phyloP scores from a whole-genome alignment of 2,797 vertebrate species.

The Heliangelus exortis region DNA sequence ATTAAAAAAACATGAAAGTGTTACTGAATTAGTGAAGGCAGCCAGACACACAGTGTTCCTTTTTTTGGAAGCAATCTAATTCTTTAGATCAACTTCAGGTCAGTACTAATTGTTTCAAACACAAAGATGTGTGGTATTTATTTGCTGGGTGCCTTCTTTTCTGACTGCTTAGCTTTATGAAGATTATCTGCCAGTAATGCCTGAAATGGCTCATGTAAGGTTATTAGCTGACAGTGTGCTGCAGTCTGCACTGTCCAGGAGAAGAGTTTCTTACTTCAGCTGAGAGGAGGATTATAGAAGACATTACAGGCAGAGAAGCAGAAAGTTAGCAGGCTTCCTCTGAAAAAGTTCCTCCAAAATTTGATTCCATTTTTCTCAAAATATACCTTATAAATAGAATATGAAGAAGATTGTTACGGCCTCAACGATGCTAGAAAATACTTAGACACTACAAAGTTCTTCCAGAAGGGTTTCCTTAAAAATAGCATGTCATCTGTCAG shows the following conservation, averaged over 20 bases:
- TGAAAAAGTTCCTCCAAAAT: not conserved
- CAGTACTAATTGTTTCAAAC: slow-evolving; percentile 66
- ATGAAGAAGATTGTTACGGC: not conserved
- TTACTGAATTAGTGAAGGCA: slow-evolving; percentile 11
- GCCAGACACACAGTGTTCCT: not conserved
- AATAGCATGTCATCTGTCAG: not conserved
- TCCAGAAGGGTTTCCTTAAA: not conserved
- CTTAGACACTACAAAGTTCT: not conserved
- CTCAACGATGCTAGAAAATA: not conserved
- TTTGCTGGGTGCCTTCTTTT: slow-evolving; percentile 52
- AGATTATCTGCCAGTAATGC: slow-evolving; percentile 60
- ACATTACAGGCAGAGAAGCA: not conserved
- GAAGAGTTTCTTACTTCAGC: not conserved
- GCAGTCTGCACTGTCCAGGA: slow-evolving; percentile 20
- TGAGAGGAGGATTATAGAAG: not conserved
- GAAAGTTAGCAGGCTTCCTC: not conserved
- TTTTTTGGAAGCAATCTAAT: slow-evolving; percentile 50
- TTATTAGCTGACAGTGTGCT: slow-evolving; percentile 55
- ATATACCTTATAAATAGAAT: not conserved
- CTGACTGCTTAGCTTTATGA: slow-evolving; percentile 65
- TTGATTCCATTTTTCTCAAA: not conserved
- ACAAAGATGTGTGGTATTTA: slow-evolving; percentile 63
- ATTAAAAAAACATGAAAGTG: slow-evolving; percentile 12
- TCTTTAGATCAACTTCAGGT: slow-evolving; percentile 62
- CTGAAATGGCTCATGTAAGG: slow-evolving; percentile 53